These are phyloP conservation scores for Empis stercorea DNA, from an alignment of 2,888 invertebrate genomes.

Conservation along the genomic window DNA sequence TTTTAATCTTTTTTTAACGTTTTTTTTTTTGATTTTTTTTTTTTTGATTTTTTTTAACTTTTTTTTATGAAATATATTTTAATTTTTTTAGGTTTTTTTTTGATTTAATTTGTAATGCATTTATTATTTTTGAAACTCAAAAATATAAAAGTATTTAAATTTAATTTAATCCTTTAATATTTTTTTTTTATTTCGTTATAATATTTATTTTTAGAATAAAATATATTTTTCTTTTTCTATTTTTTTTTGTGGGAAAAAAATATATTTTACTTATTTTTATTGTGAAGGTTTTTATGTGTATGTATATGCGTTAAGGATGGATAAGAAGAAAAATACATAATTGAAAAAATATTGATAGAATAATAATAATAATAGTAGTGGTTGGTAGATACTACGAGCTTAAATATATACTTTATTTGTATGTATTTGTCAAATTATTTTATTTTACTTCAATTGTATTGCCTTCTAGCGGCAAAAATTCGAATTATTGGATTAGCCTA, in stretches of 20 bases:
- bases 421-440: too few relatives aligned
- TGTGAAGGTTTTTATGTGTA: not conserved
- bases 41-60: slow-evolving; percentile 13
- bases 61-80: slow-evolving; percentile 18
- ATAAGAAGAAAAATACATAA: too few relatives aligned
- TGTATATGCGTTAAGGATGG: not conserved
- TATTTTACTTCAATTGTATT: too few relatives aligned
- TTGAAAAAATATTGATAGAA: not conserved
- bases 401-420: too few relatives aligned
- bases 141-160: not conserved
- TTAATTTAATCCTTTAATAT: not conserved
- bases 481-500: too few relatives aligned
- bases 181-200: not conserved
- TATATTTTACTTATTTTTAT: not conserved
- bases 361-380: not conserved
- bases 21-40: slow-evolving; percentile 19
- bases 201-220: not conserved
- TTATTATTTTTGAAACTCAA: slow-evolving; percentile 6
- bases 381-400: too few relatives aligned
- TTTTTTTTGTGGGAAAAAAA: too few relatives aligned
- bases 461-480: too few relatives aligned
- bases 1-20: slow-evolving; percentile 23
- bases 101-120: slow-evolving; percentile 15
- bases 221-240: too few relatives aligned
- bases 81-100: slow-evolving; percentile 16